Evolutionary conservation across 2,888 invertebrate genomes (phyloP).

Genomic region (Orthosia gothica): DNA sequence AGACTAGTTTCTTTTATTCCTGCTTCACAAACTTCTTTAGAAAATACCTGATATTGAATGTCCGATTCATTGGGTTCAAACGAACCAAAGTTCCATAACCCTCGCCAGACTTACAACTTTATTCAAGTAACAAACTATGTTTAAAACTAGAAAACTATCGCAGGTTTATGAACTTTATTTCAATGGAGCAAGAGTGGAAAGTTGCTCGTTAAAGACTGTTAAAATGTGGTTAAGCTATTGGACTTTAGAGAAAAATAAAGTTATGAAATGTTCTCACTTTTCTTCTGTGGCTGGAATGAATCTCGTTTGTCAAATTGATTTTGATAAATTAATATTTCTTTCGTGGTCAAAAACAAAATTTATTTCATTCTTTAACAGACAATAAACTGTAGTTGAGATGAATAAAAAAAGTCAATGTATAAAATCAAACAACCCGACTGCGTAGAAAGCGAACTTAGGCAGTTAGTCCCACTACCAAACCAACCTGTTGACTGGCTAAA

Average conservation of each 20-base stretch:
- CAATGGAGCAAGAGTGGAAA: background rate
- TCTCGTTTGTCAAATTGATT: background rate
- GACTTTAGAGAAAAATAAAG: slow-evolving; percentile 15
- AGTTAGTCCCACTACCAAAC: no score
- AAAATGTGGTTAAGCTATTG: slow-evolving; percentile 11
- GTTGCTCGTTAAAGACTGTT: slow-evolving; percentile 5
- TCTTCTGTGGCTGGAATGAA: background rate
- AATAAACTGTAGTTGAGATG: no score
- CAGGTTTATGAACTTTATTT: slow-evolving; percentile 15
- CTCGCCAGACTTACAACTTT: slow-evolving; percentile 46
- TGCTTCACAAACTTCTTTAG: slow-evolving; percentile 14
- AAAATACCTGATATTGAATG: slow-evolving; percentile 41
- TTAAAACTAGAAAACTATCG: slow-evolving; percentile 7
- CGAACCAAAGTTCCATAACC: slow-evolving; percentile 36
- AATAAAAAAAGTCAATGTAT: no score
- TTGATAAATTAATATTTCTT: background rate
- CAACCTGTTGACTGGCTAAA: background rate
- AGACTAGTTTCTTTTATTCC: background rate
- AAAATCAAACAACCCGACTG: no score
- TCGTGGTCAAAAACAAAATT: no score
- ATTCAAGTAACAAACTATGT: slow-evolving; percentile 29
- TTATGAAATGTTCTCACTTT: slow-evolving; percentile 5
- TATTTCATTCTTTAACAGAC: no score
- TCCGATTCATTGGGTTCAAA: slow-evolving; percentile 49
- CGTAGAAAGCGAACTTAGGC: no score